Percentiles rank a stretch among this genome's conserved stretches.
Conservation (phyloP, 2,797 vertebrate genomes). For the Cichlasoma orientale region DNA sequence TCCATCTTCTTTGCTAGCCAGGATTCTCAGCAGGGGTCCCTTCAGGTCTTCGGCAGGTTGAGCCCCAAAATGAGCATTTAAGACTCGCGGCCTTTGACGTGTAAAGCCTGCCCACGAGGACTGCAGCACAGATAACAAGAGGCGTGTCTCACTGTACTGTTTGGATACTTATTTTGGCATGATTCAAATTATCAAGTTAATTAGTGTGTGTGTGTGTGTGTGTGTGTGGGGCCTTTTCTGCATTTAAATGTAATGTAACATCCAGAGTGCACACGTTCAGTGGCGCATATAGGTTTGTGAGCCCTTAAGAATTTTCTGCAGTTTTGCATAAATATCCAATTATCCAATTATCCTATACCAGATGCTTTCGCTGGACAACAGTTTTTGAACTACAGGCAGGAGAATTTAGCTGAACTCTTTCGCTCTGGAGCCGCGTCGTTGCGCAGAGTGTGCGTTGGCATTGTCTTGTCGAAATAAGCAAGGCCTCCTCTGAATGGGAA, state of each 20-base stretch:
- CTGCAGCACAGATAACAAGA: not conserved
- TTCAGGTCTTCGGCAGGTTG: constrained; percentile 20
- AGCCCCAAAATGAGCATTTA: not conserved
- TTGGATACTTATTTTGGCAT: not conserved
- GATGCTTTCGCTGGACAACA: not conserved
- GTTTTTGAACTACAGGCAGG: too few species aligned
- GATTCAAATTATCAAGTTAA: not conserved
- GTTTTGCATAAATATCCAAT: not conserved
- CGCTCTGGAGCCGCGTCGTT: not conserved
- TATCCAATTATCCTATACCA: not conserved
- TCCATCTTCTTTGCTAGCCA: constrained; percentile 54
- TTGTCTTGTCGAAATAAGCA: not conserved
- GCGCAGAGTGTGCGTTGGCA: not conserved
- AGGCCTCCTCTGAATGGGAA: not conserved
- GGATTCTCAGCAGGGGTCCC: constrained; percentile 53
- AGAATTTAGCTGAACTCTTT: not conserved
- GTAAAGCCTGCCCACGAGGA: not conserved
- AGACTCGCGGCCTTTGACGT: not conserved
- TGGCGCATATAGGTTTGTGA: not conserved
- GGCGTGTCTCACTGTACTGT: not conserved
- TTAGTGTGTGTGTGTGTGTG: not conserved
- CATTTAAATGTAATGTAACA: not conserved
- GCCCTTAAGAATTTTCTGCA: not conserved
- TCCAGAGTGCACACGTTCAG: not conserved
- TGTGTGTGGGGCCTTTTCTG: too few species aligned